Evolutionary conservation across 1,140 invertebrate species (phyloP).

Genomic region (Zaprionus africanus): DNA sequence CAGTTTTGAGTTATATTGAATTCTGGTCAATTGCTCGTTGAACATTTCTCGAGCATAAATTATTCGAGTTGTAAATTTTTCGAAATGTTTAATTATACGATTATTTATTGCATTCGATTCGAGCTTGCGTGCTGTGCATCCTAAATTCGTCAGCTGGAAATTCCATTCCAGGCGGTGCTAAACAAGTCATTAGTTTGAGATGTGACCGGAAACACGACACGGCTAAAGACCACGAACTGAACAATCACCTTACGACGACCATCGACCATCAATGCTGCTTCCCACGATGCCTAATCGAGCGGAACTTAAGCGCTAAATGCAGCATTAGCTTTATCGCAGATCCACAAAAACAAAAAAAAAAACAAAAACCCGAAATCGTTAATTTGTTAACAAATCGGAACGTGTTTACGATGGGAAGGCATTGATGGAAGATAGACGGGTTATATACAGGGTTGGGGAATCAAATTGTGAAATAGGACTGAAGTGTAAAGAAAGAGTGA

Average conservation of each 20-base stretch:
- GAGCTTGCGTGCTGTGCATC: constrained; percentile 53
- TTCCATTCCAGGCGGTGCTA: constrained; percentile 10
- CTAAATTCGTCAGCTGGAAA: constrained; percentile 29
- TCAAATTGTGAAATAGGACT: background rate
- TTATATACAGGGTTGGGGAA: background rate
- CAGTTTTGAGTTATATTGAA: constrained; percentile 24
- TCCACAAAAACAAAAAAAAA: background rate
- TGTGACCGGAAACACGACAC: constrained; percentile 62
- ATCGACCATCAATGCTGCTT: constrained; percentile 9
- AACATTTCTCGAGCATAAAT: constrained; percentile 70
- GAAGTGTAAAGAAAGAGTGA: too few relatives aligned
- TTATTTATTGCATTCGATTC: constrained; percentile 79
- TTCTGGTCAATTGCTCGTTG: constrained; percentile 75
- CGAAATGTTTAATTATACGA: constrained; percentile 70
- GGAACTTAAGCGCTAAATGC: constrained; percentile 24
- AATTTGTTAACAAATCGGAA: constrained; percentile 3
- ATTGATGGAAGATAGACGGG: background rate
- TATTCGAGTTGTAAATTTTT: constrained; percentile 73
- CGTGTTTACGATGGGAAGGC: background rate
- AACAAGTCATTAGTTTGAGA: constrained; percentile 58
- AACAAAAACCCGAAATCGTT: background rate
- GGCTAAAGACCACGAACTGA: background rate
- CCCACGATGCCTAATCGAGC: constrained; percentile 46
- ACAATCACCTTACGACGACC: background rate
- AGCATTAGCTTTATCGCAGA: constrained; percentile 25